These are phyloP conservation scores for Xerus inauris DNA, from an alignment of 2,113 vertebrate genomes.

Conservation along the genomic window DNA sequence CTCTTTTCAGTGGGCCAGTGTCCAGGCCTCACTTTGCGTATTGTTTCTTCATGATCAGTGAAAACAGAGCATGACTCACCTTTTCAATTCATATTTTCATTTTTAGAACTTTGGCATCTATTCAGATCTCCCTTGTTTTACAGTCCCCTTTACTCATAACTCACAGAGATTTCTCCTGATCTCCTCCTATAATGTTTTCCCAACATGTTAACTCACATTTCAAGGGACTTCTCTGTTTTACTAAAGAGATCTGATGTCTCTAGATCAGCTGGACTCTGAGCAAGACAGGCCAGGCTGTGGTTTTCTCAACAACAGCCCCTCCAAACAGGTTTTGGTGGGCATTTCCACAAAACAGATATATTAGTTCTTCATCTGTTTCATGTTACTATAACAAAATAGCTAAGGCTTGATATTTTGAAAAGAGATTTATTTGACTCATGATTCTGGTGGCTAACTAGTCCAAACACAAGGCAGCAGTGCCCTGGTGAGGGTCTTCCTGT, in stretches of 20 bases:
- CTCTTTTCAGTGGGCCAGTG: neutral
- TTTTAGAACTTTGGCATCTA: neutral
- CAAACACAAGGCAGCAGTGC: neutral
- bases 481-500: neutral
- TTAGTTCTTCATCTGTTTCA: neutral
- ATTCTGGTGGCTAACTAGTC: neutral
- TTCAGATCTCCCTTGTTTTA: neutral
- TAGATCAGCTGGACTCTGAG: neutral
- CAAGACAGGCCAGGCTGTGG: neutral
- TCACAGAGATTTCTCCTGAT: neutral
- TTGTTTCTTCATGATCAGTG: neutral
- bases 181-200: neutral
- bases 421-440: neutral
- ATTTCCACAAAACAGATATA: neutral
- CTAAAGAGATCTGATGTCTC: neutral
- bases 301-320: neutral
- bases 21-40: too few species aligned
- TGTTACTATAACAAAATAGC: neutral
- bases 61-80: neutral
- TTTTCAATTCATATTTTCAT: neutral
- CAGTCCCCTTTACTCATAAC: neutral
- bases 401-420: neutral
- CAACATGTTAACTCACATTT: too few species aligned
- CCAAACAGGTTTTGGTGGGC: neutral
- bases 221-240: neutral